Conservation (phyloP, 2,797 vertebrate genomes). For the Adrianichthys oophorus region DNA sequence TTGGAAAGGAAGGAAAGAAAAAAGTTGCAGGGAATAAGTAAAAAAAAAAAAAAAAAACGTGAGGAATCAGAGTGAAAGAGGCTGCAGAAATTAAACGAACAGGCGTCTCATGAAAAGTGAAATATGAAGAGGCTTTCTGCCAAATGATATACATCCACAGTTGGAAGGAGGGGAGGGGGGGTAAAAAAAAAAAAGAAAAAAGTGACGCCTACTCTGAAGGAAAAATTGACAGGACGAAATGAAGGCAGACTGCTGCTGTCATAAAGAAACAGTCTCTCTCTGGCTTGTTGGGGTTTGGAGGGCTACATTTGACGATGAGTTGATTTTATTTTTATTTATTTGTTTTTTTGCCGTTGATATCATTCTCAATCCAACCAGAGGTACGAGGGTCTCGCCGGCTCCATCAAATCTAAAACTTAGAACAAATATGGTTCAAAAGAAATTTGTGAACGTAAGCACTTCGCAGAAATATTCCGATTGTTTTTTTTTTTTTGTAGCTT, state of each 20-base stretch:
- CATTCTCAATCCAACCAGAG: conserved; percentile 15
- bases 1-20: conserved; percentile 8
- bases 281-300: conserved; percentile 16
- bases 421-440: not conserved
- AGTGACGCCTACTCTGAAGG: conserved; percentile 56
- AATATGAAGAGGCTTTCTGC: conserved; percentile 56
- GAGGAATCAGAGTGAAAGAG: conserved; percentile 3
- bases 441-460: not conserved
- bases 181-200: conserved; percentile 24
- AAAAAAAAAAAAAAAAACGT: not conserved
- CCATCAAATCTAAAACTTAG: not conserved
- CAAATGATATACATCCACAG: conserved; percentile 63
- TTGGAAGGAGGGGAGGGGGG: conserved; percentile 26
- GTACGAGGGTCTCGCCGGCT: not conserved
- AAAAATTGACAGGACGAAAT: conserved; percentile 65
- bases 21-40: conserved; percentile 46
- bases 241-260: conserved; percentile 58
- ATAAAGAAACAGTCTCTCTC: conserved; percentile 41
- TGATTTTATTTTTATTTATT: not conserved
- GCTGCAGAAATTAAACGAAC: conserved; percentile 58
- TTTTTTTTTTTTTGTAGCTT: no score
- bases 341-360: not conserved
- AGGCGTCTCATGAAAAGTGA: conserved; percentile 64
- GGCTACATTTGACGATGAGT: conserved; percentile 26
- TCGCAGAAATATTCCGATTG: no score